phyloP scores from a whole-genome alignment of 2,113 vertebrate species.

The Chiloscyllium plagiosum region DNA sequence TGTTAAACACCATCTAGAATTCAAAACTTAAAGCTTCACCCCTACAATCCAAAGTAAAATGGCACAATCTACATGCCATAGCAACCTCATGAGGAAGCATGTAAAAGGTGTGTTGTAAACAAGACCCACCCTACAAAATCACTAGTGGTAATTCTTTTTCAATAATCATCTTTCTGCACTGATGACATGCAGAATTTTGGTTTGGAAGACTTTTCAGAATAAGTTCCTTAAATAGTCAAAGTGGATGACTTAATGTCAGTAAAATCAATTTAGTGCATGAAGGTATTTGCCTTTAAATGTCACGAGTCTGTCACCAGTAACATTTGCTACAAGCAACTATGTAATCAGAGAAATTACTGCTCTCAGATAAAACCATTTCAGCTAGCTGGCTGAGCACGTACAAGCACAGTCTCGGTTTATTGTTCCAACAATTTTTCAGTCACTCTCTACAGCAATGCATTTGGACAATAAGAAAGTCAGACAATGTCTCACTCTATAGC shows the following conservation, averaged over 20 bases:
- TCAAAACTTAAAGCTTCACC: neutral
- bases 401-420: neutral
- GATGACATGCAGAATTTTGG: neutral
- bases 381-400: neutral
- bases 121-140: neutral
- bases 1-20: neutral
- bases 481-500: neutral
- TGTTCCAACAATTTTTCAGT: neutral
- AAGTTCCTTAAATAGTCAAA: neutral
- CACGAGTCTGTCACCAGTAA: neutral
- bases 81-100: neutral
- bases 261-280: neutral
- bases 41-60: neutral
- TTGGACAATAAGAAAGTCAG: neutral
- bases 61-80: neutral
- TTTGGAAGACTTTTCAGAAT: neutral
- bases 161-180: neutral
- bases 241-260: neutral
- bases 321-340: neutral
- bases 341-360: neutral
- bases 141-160: neutral
- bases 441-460: neutral
- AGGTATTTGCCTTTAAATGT: neutral
- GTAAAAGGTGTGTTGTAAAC: neutral
- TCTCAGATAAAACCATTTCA: neutral